Base-by-base conservation (phyloP, 2,888 invertebrate species). In the Troides aeacus region DNA sequence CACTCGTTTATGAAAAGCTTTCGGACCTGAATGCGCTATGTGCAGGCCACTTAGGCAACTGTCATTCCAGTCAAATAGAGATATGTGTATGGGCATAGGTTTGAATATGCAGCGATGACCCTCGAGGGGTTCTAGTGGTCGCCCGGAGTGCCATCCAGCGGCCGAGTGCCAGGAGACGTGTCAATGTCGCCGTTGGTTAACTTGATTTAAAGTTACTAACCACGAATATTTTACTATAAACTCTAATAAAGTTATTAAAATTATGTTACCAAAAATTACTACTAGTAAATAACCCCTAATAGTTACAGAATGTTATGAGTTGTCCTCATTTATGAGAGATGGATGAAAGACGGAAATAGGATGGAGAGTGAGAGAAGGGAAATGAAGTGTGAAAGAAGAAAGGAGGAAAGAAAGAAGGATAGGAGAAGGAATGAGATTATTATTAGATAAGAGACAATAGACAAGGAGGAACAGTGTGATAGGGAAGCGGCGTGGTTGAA, bases 101-200 rank as follows among this genome's bases (percentile, higher is more conserved):
- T 77, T 79, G 80, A 83, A 81, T 79, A 79, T 82, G 83, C 81
- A 80, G 77, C 79, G 84, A 85, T 84, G 82, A 84, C 82, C 75
- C 88, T 88, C 77, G 78, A 84, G 76, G 75, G 77, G 81, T 81
- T 86, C 83, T 81, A 88, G 87, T 81, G 82, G 77, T 71, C 72
- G 67, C 72, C 73, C 68, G 56, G 78, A 88, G 89, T 74, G 80
- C 80, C 85, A 87, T 86, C 86, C 79, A 83, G 71, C 75, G 73
- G 70, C 72, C 66, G 78, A 80, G 85, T 75, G 79, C 78, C 77
- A 80, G 81, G 75, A 76, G 76, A 81, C 86, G 83, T 84, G 85
- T 87, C 88, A 87, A 84, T 88, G 88, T 87, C 85, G 82, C 79
- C 78, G 79, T 77, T 80, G 79, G 76, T 30, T 24, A 62, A 58